A percentile compares a stretch with the other conserved stretches of the same genome.
Conservation (phyloP, 2,888 invertebrate species). For the Sylvicola cinctus region DNA sequence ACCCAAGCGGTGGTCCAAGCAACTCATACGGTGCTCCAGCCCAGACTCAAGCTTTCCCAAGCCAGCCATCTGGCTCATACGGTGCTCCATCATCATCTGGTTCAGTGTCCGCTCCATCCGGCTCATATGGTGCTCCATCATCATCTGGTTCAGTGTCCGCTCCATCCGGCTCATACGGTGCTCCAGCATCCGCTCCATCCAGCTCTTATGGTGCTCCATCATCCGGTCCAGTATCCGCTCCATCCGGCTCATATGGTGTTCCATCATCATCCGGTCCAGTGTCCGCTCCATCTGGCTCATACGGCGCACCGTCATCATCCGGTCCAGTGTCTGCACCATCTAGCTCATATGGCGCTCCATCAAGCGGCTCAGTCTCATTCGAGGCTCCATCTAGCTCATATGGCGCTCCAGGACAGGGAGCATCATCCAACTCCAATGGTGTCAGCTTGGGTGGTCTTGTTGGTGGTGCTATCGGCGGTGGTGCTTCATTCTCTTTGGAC, state of each 20-base stretch:
- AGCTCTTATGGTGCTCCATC: constrained; percentile 38
- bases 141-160: constrained; percentile 17
- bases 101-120: constrained; percentile 18
- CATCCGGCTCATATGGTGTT: no score
- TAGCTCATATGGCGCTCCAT: no score
- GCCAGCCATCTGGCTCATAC: constrained; percentile 33
- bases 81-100: constrained; percentile 33
- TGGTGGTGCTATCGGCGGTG: constrained; percentile 19
- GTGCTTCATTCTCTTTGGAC: constrained; percentile 68
- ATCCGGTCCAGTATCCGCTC: constrained; percentile 4
- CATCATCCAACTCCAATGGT: no score
- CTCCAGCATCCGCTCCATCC: constrained; percentile 26
- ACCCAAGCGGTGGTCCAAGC: constrained; percentile 35
- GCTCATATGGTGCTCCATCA: constrained; percentile 16
- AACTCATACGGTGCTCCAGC: constrained; percentile 47
- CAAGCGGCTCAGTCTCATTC: no score
- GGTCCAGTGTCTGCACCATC: no score
- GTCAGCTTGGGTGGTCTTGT: no score
- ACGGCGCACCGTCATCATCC: no score
- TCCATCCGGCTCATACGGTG: constrained; percentile 44
- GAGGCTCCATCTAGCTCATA: no score
- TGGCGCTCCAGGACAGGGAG: no score
- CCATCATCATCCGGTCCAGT: no score
- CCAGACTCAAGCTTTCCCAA: no score
- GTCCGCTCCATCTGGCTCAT: no score